phyloP scores from a whole-genome alignment of 2,113 vertebrate species.

The Ivindomyrus marchei region DNA sequence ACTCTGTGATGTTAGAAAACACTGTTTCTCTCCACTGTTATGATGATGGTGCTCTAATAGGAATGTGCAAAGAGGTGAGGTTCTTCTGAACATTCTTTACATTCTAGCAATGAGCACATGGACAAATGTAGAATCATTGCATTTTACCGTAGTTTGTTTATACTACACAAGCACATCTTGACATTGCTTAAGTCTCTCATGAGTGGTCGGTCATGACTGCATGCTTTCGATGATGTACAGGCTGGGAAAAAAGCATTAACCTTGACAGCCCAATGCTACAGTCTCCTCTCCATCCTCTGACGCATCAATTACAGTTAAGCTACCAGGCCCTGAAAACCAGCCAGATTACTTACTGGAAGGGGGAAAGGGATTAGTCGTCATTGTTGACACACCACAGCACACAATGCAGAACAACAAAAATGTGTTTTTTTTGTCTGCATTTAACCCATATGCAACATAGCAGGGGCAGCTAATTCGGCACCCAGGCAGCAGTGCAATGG shows the following conservation, averaged over 20 bases:
- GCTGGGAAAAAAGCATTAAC: conserved; percentile 50
- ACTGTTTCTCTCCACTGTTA: background rate
- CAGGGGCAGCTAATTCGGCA: no score
- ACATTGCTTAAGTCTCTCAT: background rate
- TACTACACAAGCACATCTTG: background rate
- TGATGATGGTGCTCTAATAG: background rate
- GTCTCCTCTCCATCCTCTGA: conserved; percentile 3
- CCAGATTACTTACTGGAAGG: background rate
- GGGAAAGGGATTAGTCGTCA: no score
- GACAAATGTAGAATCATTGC: background rate
- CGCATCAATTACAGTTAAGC: conserved; percentile 13
- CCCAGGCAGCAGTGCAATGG: no score
- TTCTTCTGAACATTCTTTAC: background rate
- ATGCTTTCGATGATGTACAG: background rate
- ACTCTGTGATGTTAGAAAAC: background rate
- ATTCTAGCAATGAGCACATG: background rate
- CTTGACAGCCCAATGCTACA: conserved; percentile 51
- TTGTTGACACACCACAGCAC: no score
- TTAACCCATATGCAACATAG: no score
- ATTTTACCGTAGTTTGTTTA: background rate
- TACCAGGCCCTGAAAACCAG: background rate
- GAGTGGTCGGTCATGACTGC: background rate
- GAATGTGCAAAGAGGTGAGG: background rate
- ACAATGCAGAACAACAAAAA: no score
- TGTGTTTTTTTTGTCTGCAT: no score